phyloP scores from a whole-genome alignment of 2,888 invertebrate genomes.

The Linyphia triangularis region DNA sequence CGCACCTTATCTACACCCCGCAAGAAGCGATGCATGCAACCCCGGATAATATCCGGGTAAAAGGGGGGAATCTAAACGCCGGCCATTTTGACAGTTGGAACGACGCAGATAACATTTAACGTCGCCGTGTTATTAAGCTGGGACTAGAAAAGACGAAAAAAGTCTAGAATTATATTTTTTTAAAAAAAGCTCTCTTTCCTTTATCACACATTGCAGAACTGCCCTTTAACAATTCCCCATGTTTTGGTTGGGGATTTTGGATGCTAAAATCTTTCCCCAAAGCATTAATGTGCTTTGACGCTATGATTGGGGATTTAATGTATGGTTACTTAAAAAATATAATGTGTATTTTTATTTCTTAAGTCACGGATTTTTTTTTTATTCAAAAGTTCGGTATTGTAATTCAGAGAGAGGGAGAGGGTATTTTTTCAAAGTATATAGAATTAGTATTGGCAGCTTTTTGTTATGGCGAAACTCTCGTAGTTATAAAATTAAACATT shows the following conservation, averaged over 20 bases:
- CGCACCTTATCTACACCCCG: slow-evolving; percentile 7
- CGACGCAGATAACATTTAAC: slow-evolving; percentile 44
- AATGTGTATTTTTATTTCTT: too few relatives aligned
- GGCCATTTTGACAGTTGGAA: slow-evolving; percentile 45
- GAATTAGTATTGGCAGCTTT: too few relatives aligned
- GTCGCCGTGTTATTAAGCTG: slow-evolving; percentile 8
- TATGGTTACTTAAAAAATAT: too few relatives aligned
- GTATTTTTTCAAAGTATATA: too few relatives aligned
- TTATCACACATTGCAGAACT: slow-evolving; percentile 24
- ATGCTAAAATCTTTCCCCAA: background rate
- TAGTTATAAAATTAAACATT: too few relatives aligned
- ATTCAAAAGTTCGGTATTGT: too few relatives aligned
- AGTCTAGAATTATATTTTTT: background rate
- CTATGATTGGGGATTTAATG: too few relatives aligned
- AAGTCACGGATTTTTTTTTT: too few relatives aligned
- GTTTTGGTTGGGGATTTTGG: background rate
- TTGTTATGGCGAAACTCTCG: too few relatives aligned
- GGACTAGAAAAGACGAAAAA: background rate
- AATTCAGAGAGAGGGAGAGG: too few relatives aligned
- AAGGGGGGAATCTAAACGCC: slow-evolving; percentile 15
- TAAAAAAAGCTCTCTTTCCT: background rate
- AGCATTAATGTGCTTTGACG: too few relatives aligned
- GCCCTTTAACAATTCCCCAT: slow-evolving; percentile 1
- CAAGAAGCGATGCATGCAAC: slow-evolving; percentile 25
- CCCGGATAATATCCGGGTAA: slow-evolving; percentile 3